Base-by-base conservation (phyloP, 2,113 vertebrate genomes). In the Psittacula cyanocephala region DNA sequence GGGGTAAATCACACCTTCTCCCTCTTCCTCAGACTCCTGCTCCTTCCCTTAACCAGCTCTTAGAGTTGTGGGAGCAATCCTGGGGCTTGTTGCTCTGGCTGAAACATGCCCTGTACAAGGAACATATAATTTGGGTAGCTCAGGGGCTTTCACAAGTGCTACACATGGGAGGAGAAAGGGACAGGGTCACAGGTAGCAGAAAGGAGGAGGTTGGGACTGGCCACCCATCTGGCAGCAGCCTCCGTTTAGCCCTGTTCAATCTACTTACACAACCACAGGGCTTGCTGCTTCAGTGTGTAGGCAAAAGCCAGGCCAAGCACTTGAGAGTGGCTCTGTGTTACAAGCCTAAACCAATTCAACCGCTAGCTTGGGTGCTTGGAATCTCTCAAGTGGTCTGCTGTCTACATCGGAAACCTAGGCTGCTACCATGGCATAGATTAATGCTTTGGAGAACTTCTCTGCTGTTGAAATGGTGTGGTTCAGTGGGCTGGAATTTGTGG, bases 391-490 rank as follows among this genome's bases (percentile, higher is more conserved):
- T 11, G 7, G 43, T 71, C 47, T 68, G 22, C 65, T 68, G 17
- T 20, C 37, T 29, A 0, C 17, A 2, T 0, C 1, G 2, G 41
- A 49, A 62, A 31, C 41, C 18, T 22, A 20, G 71, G 41, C n/a
- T 83, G 46, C 60, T 53, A 2, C 23, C 10, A 0, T 10, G 13
- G 17, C n/a, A 59, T 4, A 57, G 50, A 5, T 46, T 23, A 68
- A 9, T 77, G 35, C 25, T 17, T 5, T 55, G 55, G 37, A 41
- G 47, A 39, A 37, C 18, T 20, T 35, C 16, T 80, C 63, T 44
- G 57, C 49, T 62, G 15, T 41, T 65, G 29, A 94, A 79, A 33
- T 44, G 1, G 24, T 3, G 6, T 24, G 11, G 31, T 27, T 72
- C 63, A 37, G 1, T 37, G 49, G 8, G 25, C 52, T 75, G 35